Conservation (phyloP, 2,888 invertebrate species). For the Falcaria lacertinaria region DNA sequence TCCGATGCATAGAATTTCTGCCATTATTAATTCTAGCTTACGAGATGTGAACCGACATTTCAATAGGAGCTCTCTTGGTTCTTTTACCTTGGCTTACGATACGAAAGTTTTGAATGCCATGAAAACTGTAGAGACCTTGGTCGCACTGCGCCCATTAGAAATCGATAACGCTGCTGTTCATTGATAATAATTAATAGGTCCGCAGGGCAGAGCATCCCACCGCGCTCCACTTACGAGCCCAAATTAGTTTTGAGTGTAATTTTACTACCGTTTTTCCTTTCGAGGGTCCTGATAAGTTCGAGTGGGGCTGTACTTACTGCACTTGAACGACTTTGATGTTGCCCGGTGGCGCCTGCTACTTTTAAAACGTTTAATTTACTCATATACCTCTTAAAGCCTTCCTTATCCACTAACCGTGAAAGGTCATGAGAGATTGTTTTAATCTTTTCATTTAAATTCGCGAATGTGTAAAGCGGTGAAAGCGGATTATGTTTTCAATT, state of each 20-base stretch:
- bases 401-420: constrained; percentile 40
- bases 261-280: constrained; percentile 74
- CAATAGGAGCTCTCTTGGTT: too few species aligned
- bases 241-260: constrained; percentile 65
- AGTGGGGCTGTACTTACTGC: constrained; percentile 45
- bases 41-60: too few species aligned
- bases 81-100: too few species aligned
- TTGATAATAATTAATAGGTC: constrained; percentile 68
- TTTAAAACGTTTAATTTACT: constrained; percentile 31
- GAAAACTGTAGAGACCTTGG: constrained; percentile 39
- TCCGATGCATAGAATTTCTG: too few species aligned
- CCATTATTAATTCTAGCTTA: too few species aligned
- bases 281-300: constrained; percentile 66
- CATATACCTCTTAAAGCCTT: constrained; percentile 51
- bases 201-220: constrained; percentile 35
- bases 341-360: constrained; percentile 30
- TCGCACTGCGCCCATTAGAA: constrained; percentile 63
- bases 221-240: constrained; percentile 50
- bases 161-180: constrained; percentile 63
- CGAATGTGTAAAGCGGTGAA: constrained; percentile 59
- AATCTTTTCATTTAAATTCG: constrained; percentile 44
- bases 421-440: constrained; percentile 51
- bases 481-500: constrained; percentile 56
- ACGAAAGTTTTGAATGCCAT: too few species aligned
- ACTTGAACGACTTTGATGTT: constrained; percentile 66